A percentile compares a stretch with the other conserved stretches of the same genome.
phyloP scores from a whole-genome alignment of 1,140 invertebrate genomes.

The Adelges cooleyi region DNA sequence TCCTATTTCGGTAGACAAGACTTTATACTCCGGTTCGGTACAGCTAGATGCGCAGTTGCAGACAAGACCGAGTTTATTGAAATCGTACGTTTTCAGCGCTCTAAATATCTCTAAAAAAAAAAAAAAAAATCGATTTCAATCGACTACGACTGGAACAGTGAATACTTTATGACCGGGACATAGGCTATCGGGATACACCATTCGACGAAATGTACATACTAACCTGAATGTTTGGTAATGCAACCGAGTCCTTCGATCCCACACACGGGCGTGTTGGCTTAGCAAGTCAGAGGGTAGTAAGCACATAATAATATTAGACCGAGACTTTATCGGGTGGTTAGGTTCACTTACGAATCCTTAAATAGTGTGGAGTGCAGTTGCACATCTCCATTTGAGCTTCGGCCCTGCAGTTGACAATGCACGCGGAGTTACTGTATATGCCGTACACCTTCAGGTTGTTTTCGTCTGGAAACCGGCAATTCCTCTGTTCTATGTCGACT shows the following conservation, averaged over 20 bases:
- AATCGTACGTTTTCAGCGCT: conserved; percentile 42
- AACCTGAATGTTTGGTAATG: conserved; percentile 46
- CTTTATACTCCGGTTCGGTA: conserved; percentile 44
- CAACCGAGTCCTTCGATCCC: conserved; percentile 47
- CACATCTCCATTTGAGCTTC: conserved; percentile 48
- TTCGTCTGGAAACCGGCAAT: conserved; percentile 53
- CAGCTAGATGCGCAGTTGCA: conserved; percentile 51
- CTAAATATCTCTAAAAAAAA: conserved; percentile 12
- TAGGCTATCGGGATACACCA: too few relatives aligned
- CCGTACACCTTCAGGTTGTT: conserved; percentile 48
- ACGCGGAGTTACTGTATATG: conserved; percentile 54
- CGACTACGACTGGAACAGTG: too few relatives aligned
- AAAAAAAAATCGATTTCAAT: background rate
- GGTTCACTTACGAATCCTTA: conserved; percentile 38
- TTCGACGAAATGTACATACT: too few relatives aligned
- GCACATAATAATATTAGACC: too few relatives aligned
- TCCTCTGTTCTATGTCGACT: conserved; percentile 44
- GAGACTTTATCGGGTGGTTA: too few relatives aligned
- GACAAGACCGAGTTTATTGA: conserved; percentile 40
- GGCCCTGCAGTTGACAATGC: conserved; percentile 54
- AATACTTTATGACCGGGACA: too few relatives aligned
- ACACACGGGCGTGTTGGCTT: conserved; percentile 35
- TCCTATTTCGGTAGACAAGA: conserved; percentile 29
- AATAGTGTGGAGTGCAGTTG: conserved; percentile 54
- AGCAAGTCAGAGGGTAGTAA: background rate